Conservation (phyloP, 1,140 invertebrate genomes). For the Brachionus manjavacas region DNA sequence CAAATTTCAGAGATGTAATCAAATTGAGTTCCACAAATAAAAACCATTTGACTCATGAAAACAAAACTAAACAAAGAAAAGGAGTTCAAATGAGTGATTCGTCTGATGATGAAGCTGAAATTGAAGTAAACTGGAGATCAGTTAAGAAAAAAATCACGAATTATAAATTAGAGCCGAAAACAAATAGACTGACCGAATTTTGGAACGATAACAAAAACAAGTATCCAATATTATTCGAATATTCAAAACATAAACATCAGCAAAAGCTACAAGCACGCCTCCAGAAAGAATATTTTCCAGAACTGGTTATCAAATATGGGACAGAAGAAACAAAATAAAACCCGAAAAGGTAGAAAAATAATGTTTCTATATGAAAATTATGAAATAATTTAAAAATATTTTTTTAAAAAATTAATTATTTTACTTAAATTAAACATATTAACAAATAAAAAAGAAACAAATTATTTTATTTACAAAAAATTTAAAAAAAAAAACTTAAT, state of each 20-base stretch:
- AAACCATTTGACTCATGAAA: not conserved
- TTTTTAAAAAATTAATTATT: too few relatives aligned
- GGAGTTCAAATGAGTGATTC: not conserved
- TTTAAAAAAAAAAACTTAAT: too few relatives aligned
- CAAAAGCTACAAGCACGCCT: not conserved
- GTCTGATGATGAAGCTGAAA: not conserved
- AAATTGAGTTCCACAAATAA: not conserved
- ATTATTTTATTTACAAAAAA: too few relatives aligned
- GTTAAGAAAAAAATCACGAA: not conserved
- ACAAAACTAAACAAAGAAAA: not conserved
- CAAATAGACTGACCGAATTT: not conserved
- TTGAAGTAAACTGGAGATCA: not conserved
- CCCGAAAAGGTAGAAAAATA: not conserved
- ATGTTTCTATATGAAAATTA: not conserved
- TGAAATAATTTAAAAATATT: too few relatives aligned
- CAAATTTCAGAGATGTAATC: not conserved
- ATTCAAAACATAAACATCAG: not conserved
- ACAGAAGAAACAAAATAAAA: not conserved
- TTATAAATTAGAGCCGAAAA: not conserved
- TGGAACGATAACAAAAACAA: not conserved
- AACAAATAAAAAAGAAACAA: too few relatives aligned
- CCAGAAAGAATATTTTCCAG: not conserved
- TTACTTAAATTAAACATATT: too few relatives aligned
- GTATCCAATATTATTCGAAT: not conserved
- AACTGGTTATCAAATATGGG: not conserved